Evolutionary conservation across 2,888 invertebrate species (phyloP), one percentile per base, ranked within the genome.

Genomic region (Cephus runcator): DNA sequence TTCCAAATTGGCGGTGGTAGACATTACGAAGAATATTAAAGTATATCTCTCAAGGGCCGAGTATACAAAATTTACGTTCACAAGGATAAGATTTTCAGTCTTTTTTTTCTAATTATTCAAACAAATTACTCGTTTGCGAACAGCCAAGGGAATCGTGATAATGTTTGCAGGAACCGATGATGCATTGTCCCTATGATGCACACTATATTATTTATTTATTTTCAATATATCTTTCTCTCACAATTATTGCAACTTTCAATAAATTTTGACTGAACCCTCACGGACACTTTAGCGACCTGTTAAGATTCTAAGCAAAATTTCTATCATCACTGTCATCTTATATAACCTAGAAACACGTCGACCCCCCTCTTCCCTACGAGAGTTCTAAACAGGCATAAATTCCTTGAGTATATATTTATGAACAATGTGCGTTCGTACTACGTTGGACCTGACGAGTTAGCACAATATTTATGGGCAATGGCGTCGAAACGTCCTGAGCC

Each of bases 361-460:
- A 69, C 31, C 30, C 11, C 40, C 11, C 68, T 33, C 77, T 75
- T 56, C 75, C 77, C 77, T 34, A 69, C 69, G 23, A 69, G n/a
- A n/a, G 40, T 69, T 40, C 40, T 75, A 77, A 74, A 75, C 34
- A 34, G 33, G 69, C 68, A 69, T 31, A 69, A 77, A 75, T 77
- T 12, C 71, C 69, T 77, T 74, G 75, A 34, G 77, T 34, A 77
- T 69, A 77, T 75, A 56, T 69, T 56, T 56, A 56, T 56, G 56
- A 75, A 36, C 40, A 75, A 56, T 56, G 23, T 68, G 68, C 56
- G 68, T 56, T 36, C 40, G 0, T 31, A 35, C 30, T 11, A 30
- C 35, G 75, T 75, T 30, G 23, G 23, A 15, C 33, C 71, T 11
- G 31, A 23, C 30, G 11, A 71, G 34, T 71, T 71, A 71, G 71